Conservation (phyloP, 2,888 invertebrate genomes). For the Unio pictorum region DNA sequence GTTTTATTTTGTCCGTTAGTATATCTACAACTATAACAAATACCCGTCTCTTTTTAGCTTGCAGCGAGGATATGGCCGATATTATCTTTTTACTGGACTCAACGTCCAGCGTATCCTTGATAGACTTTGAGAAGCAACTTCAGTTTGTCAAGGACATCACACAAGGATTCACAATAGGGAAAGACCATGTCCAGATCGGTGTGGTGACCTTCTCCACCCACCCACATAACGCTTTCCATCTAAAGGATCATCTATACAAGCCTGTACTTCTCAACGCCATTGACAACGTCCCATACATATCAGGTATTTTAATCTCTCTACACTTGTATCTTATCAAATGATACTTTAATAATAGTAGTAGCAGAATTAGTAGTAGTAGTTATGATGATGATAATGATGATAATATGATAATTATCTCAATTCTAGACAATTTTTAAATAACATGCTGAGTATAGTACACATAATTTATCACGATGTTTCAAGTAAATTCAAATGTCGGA, state of each 20-base stretch:
- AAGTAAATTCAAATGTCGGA: too few species aligned
- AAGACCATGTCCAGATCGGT: constrained; percentile 25
- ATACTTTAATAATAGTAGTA: neutral
- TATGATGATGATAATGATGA: too few species aligned
- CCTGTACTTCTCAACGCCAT: constrained; percentile 26
- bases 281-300: constrained; percentile 15
- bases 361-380: too few species aligned
- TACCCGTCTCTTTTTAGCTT: constrained; percentile 13
- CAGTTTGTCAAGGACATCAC: constrained; percentile 38
- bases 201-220: constrained; percentile 34
- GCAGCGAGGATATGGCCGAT: constrained; percentile 35
- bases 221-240: constrained; percentile 30
- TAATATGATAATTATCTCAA: too few species aligned
- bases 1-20: neutral
- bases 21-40: too few species aligned
- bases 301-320: constrained; percentile 16
- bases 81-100: constrained; percentile 43
- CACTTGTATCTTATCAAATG: neutral
- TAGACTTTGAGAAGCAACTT: constrained; percentile 39
- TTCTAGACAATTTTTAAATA: too few species aligned
- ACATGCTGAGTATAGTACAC: too few species aligned
- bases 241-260: constrained; percentile 27
- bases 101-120: constrained; percentile 32
- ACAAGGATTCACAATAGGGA: constrained; percentile 28
- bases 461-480: too few species aligned